Evolutionary conservation across 2,113 vertebrate genomes (phyloP).

Genomic region (Stegastes partitus): DNA sequence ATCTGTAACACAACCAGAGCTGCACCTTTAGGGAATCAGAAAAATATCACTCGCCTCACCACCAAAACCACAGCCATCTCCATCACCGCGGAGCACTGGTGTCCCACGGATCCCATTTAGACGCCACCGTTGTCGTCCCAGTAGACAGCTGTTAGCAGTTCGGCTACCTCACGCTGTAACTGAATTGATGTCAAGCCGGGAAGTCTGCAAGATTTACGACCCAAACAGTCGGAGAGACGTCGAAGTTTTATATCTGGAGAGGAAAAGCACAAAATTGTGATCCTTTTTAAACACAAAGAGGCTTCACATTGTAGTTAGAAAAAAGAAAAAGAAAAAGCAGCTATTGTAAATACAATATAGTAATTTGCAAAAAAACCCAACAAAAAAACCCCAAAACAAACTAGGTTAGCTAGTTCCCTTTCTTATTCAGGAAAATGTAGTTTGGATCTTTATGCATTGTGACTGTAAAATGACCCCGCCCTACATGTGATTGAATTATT

Average conservation of each 20-base stretch:
- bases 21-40: accelerated
- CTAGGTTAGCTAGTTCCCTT: background rate
- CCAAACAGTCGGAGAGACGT: background rate
- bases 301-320: conserved; percentile 22
- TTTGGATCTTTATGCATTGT: background rate
- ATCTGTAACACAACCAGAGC: background rate
- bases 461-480: conserved; percentile 10
- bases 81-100: background rate
- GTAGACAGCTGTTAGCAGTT: conserved; percentile 40
- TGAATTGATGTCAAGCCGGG: conserved; percentile 43
- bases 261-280: conserved; percentile 74
- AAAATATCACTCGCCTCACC: background rate
- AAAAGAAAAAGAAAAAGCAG: conserved; percentile 40
- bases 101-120: conserved; percentile 31
- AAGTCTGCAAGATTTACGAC: background rate
- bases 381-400: background rate
- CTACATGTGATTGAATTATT: background rate
- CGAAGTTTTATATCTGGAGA: conserved; percentile 9
- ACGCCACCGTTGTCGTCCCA: background rate
- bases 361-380: conserved; percentile 55
- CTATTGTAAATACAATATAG: conserved; percentile 60
- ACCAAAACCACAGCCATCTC: background rate
- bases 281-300: background rate
- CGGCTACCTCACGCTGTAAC: conserved; percentile 59
- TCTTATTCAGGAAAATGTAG: conserved; percentile 49